Percentiles rank a stretch among this genome's conserved stretches.
phyloP scores from a whole-genome alignment of 2,888 invertebrate genomes.

The Ecdyonurus torrentis region DNA sequence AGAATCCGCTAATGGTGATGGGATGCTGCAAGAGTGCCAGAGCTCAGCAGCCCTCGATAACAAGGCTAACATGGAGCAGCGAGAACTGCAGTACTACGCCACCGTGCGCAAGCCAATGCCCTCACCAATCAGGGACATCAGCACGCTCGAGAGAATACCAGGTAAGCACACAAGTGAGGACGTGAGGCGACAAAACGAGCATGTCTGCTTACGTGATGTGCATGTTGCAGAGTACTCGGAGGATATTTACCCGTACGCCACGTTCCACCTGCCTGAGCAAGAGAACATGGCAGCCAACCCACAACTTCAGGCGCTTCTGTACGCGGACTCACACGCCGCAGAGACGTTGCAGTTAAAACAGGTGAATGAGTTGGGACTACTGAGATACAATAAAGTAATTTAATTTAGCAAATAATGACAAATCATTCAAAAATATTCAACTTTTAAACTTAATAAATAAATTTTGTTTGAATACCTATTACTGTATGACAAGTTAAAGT shows the following conservation, averaged over 20 bases:
- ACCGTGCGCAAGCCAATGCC: slow-evolving; percentile 9
- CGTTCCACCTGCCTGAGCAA: slow-evolving; percentile 14
- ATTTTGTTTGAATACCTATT: too few species aligned
- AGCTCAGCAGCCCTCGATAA: slow-evolving; percentile 1
- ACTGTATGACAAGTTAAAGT: too few species aligned
- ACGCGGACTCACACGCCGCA: slow-evolving; percentile 13
- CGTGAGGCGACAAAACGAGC: too few species aligned
- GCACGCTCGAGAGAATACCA: slow-evolving; percentile 6
- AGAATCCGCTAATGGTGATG: too few species aligned
- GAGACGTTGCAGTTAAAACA: slow-evolving; percentile 2
- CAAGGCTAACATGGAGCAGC: slow-evolving; percentile 5
- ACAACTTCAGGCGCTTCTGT: slow-evolving; percentile 25
- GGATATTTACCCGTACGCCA: slow-evolving; percentile 16
- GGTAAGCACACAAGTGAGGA: too few species aligned
- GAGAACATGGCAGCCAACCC: slow-evolving; percentile 34
- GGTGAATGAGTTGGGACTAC: neutral
- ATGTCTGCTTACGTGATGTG: too few species aligned
- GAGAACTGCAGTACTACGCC: slow-evolving; percentile 8
- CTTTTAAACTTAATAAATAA: too few species aligned
- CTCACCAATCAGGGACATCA: slow-evolving; percentile 12
- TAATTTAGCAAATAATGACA: too few species aligned
- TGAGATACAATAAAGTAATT: too few species aligned
- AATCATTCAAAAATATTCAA: too few species aligned
- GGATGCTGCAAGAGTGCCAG: slow-evolving; percentile 6
- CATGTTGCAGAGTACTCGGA: slow-evolving; percentile 15